Percentiles rank a stretch among this genome's conserved stretches.
Evolutionary conservation across 2,113 vertebrate genomes (phyloP).

Genomic region (Etheostoma spectabile): DNA sequence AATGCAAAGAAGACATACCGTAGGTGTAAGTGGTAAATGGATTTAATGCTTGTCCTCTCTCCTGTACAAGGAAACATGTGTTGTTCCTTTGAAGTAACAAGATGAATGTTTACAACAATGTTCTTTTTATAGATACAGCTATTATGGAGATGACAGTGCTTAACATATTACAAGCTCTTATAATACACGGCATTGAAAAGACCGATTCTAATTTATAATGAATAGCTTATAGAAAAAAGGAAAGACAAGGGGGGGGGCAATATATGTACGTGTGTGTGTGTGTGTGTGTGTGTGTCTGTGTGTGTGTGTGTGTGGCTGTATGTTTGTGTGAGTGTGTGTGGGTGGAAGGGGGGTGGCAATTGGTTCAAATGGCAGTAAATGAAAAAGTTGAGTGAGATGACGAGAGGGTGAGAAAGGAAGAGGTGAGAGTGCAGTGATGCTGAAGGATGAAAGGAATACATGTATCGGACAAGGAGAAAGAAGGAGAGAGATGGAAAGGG

Average conservation of each 20-base stretch:
- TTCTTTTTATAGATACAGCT: slow-evolving; percentile 66
- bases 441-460: slow-evolving; percentile 42
- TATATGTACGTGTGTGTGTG: neutral
- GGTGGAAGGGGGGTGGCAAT: no score
- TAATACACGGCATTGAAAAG: slow-evolving; percentile 51
- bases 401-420: slow-evolving; percentile 8
- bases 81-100: slow-evolving; percentile 53
- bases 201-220: slow-evolving; percentile 55
- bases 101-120: slow-evolving; percentile 55
- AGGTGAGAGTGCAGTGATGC: slow-evolving; percentile 24
- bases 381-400: slow-evolving; percentile 25
- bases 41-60: slow-evolving; percentile 42
- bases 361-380: slow-evolving; percentile 28
- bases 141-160: slow-evolving; percentile 61
- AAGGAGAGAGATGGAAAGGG: neutral
- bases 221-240: slow-evolving; percentile 5
- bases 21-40: slow-evolving; percentile 50
- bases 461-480: slow-evolving; percentile 28
- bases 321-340: neutral
- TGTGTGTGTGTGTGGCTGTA: no score
- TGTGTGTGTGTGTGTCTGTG: no score
- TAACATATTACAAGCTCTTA: slow-evolving; percentile 66
- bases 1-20: slow-evolving; percentile 55
- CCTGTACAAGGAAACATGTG: slow-evolving; percentile 24
- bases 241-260: slow-evolving; percentile 11